Percentiles rank a stretch among this genome's conserved stretches.
Conservation (phyloP, 2,888 invertebrate genomes). For the Troilus luridus region DNA sequence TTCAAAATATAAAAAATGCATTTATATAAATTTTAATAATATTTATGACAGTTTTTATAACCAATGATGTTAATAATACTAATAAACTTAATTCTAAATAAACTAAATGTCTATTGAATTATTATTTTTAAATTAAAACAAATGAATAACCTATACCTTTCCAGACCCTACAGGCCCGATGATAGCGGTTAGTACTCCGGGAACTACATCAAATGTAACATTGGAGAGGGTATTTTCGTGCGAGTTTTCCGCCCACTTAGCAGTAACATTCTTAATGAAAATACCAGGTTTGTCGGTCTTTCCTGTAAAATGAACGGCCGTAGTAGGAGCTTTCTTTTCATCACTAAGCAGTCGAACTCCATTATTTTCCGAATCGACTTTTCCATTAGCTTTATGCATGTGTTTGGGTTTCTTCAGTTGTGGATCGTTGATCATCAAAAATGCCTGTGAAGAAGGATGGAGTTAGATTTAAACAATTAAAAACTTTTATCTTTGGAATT, state of each 20-base stretch:
- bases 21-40: not conserved
- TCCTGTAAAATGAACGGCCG: not conserved
- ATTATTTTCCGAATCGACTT: conserved; percentile 45
- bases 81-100: not conserved
- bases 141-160: conserved; percentile 71
- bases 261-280: conserved; percentile 68
- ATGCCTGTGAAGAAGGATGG: conserved; percentile 14
- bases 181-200: conserved; percentile 77
- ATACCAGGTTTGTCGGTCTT: conserved; percentile 69
- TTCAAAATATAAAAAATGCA: no score
- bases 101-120: not conserved
- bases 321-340: not conserved
- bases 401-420: not conserved
- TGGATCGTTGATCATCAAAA: conserved; percentile 58
- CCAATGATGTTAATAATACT: not conserved
- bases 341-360: not conserved
- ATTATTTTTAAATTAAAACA: not conserved
- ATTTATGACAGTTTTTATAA: not conserved
- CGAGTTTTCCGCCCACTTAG: conserved; percentile 73
- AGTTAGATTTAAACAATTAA: not conserved
- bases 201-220: conserved; percentile 72
- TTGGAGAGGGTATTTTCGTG: conserved; percentile 72
- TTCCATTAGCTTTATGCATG: conserved; percentile 51
- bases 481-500: not conserved
- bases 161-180: conserved; percentile 84